phyloP scores from a whole-genome alignment of 2,888 invertebrate genomes.

The Drosophila ustulata region DNA sequence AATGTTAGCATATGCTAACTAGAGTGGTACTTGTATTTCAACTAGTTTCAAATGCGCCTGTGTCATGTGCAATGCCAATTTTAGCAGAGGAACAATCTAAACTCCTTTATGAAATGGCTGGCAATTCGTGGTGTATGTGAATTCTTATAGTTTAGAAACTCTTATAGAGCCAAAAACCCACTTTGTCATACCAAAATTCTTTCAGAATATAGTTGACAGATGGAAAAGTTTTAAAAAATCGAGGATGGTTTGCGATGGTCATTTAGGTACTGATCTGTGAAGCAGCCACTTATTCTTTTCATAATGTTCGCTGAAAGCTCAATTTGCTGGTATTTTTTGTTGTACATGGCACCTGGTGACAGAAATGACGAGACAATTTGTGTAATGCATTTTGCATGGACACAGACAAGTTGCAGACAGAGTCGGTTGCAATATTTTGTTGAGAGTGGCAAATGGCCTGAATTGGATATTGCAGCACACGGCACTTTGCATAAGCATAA shows the following conservation, averaged over 20 bases:
- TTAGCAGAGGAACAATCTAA: slow-evolving; percentile 2
- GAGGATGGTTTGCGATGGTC: slow-evolving; percentile 6
- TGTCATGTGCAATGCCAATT: slow-evolving; percentile 7
- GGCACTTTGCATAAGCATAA: background rate
- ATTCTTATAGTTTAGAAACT: slow-evolving; percentile 2
- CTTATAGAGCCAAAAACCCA: background rate
- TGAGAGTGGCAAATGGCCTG: background rate
- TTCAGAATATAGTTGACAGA: slow-evolving; percentile 47
- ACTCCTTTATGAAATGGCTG: background rate
- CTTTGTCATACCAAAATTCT: background rate
- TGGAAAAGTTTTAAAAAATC: slow-evolving; percentile 10
- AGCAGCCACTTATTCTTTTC: background rate
- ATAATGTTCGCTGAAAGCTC: background rate
- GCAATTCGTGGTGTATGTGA: background rate
- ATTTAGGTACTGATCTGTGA: background rate
- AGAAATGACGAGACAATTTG: slow-evolving; percentile 52
- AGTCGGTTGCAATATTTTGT: background rate
- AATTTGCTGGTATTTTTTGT: slow-evolving; percentile 8
- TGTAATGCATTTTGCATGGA: slow-evolving; percentile 51
- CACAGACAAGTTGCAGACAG: background rate
- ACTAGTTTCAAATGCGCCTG: background rate
- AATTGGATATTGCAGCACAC: background rate
- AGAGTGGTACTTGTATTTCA: background rate
- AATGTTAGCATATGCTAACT: background rate
- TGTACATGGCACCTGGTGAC: slow-evolving; percentile 25